phyloP scores from a whole-genome alignment of 1,140 invertebrate species.

The Drosophila sucinea region DNA sequence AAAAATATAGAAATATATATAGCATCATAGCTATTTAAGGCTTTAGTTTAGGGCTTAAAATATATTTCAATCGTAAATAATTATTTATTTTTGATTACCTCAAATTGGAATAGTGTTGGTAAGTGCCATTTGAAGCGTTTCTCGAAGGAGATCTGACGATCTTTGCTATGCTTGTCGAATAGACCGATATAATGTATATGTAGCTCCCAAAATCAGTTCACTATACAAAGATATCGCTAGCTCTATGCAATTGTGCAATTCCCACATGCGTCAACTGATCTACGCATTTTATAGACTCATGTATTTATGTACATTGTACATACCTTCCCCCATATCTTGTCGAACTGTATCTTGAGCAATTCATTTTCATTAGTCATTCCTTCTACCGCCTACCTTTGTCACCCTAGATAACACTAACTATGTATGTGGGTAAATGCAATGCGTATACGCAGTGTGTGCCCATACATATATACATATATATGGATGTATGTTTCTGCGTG shows the following conservation, averaged over 20 bases:
- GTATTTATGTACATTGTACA: neutral
- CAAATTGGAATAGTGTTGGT: too few relatives aligned
- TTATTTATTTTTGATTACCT: too few relatives aligned
- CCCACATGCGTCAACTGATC: neutral
- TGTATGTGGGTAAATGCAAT: too few relatives aligned
- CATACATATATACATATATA: neutral
- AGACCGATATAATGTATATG: too few relatives aligned
- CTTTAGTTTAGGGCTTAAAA: neutral
- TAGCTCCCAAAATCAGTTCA: too few relatives aligned
- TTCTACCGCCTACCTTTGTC: neutral
- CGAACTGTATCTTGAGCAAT: constrained; percentile 8
- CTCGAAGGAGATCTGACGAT: too few relatives aligned
- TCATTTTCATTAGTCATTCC: constrained; percentile 11
- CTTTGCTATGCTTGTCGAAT: too few relatives aligned
- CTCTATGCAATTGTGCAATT: neutral
- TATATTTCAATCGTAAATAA: neutral
- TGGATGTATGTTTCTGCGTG: neutral
- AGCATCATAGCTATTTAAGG: neutral
- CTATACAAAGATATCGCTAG: neutral
- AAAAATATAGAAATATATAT: neutral
- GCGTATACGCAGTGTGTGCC: neutral
- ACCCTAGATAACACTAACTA: neutral
- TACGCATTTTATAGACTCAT: neutral
- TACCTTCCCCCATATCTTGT: neutral
- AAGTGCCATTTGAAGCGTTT: too few relatives aligned